Base-by-base conservation (phyloP, 2,113 vertebrate species). In the Menidia beryllina region DNA sequence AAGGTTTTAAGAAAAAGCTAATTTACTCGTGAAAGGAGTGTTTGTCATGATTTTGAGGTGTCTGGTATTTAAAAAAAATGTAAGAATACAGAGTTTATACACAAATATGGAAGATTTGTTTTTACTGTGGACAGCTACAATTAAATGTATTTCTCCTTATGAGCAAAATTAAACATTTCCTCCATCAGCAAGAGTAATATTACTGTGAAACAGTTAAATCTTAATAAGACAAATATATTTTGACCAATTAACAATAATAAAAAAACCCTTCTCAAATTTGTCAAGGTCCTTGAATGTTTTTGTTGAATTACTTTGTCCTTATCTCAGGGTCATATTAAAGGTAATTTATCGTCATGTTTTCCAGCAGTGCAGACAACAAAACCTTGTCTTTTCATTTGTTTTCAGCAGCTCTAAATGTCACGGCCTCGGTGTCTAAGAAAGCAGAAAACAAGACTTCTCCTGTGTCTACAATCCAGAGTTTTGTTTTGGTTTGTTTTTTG, bases 361-460 rank as follows among this genome's bases (percentile, higher is more conserved):
- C 34, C n/a, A 53, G 54, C 3, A 26, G 64, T 73, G 53, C 7
- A 15, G 25, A 23, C 13, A 20, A 43, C 6, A 57, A 38, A 49
- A 69, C 72, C 53, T 84, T 1, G 45, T 66, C 74, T 79, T 41
- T 48, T 26, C 1, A 20, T 19, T 55, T 88, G 76, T 81, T 86
- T 77, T 75, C 73, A 78, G 65, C 34, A 65, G 25, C 56, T 52
- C 17, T 21, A 30, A 1, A 21, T 5, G 26, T 64, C 62, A 36
- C 10, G 50, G 71, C 78, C 80, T 88, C 58, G 34, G 4, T 36
- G 2, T 47, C 15, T 45, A 10, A 67, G 36, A 48, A 49, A 14
- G 20, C 8, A 13, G 23, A 17, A 63, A n/a, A 23, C 17, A 45
- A 9, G 17, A 23, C 23, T 8, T 39, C 7, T 17, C 23, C 26